Base-by-base conservation (phyloP, 1,140 invertebrate species). In the Caligus rogercresseyi region DNA sequence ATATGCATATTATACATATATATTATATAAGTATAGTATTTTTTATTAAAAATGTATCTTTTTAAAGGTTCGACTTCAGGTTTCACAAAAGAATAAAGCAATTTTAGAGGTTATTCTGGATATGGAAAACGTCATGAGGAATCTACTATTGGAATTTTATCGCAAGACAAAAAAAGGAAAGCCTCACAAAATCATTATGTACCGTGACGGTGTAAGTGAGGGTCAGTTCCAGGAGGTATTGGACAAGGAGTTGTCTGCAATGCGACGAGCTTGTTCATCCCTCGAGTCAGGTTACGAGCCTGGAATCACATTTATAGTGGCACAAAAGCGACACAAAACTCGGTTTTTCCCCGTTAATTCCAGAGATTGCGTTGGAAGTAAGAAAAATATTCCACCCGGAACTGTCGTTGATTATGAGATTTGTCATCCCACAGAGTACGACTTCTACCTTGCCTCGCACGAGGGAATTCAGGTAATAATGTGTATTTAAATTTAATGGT, bases 371-470 rank as follows among this genome's bases (percentile, higher is more conserved):
- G 3, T 43, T n/a, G 24, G 24, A 60, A 67, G 68, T 62, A 66
- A 67, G 60, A 70, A 70, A 1, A 90, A 90, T 70, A 86, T 92
- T 0, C 80, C 81, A 31, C 82, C 87, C 1, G 89, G 89, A 7
- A 89, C 87, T 0, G 76, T 84, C 3, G 87, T 93, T 0, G 90
- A 94, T 69, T 81, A 77, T 0, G 70, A 76, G 0, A 91, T 95
- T 19, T 85, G 84, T 0, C 85, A 89, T 74, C 84, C 86, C 0
- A 80, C 78, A 1, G 81, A 88, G 67, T 76, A 85, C 58, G 88
- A 93, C 72, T 94, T 91, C 73, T 93, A 87, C 72, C 74, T 94
- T 66, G 83, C 85, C 61, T 79, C 78, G 65, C 80, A 82, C 72
- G 76, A 78, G n/a, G 81, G 80, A 66, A 79, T 82, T 61, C 80